Evolutionary conservation across 2,113 vertebrate genomes (phyloP).

Genomic region (Ophiodon elongatus): DNA sequence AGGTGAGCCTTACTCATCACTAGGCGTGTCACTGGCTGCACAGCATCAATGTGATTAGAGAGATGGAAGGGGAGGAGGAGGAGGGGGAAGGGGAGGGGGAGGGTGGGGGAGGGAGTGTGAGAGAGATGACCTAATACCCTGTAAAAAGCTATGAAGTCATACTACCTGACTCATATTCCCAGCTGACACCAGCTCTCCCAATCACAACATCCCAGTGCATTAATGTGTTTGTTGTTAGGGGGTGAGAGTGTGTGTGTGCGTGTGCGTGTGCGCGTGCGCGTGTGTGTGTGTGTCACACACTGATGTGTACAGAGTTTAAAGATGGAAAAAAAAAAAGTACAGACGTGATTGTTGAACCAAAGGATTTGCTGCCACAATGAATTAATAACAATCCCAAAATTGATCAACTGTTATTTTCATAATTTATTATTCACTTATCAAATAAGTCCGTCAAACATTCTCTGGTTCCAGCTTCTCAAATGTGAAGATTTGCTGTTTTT

Average conservation of each 20-base stretch:
- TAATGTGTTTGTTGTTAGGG: slow-evolving; percentile 31
- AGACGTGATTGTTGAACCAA: slow-evolving; percentile 1
- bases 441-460: not conserved
- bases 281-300: slow-evolving; percentile 2
- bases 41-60: slow-evolving; percentile 73
- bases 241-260: slow-evolving; percentile 24
- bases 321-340: not conserved
- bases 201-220: slow-evolving; percentile 56
- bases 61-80: not conserved
- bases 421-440: not conserved
- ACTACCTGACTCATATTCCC: slow-evolving; percentile 85
- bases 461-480: not conserved
- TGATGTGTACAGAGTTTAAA: not conserved
- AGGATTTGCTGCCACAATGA: not conserved
- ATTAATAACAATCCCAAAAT: not conserved
- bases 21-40: slow-evolving; percentile 70
- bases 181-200: slow-evolving; percentile 77
- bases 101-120: not conserved
- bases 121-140: slow-evolving; percentile 83
- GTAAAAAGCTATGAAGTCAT: slow-evolving; percentile 87
- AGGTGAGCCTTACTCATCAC: slow-evolving; percentile 74
- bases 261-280: not conserved
- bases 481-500: not conserved
- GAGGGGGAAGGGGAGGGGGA: not conserved
- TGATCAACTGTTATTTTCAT: not conserved